Evolutionary conservation across 2,888 invertebrate species (phyloP), one percentile per base, ranked within the genome.

Genomic region (Campopleginae sp.): DNA sequence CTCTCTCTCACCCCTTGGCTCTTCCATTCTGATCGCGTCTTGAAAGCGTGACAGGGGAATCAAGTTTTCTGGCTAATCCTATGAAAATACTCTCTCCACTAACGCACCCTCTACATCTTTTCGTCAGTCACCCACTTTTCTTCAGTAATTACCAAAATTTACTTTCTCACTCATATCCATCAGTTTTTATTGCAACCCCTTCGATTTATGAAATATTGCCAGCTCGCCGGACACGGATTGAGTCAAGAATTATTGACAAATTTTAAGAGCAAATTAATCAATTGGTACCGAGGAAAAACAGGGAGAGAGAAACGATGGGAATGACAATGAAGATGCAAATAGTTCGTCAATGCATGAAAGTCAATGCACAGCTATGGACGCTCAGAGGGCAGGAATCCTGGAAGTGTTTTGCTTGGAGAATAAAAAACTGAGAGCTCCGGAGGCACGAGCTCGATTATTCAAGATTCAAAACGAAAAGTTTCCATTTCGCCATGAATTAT

Each of bases 141-240:
- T 90, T 90, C 89, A 91, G 90, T 92, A 91, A 92, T 92, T 93
- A 92, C 27, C 58, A 27, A 58, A 91, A 89, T 76, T 72, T 80
- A 72, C 33, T 51, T 58, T 14, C 27, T 46, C 44, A 19, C 2
- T 31, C 44, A 2, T 33, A 7, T 66, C 12, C 78, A 54, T 38
- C 7, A 44, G 71, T 65, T 72, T 61, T 19, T 88, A 27, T 27
- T 63, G 48, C 88, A 17, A 46, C 46, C 17, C 17, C 10, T 14
- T 10, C 2, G 3, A 46, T 46, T 17, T 46, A 17, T 17, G 4
- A 46, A 46, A 46, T 12, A 46, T 46, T 46, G 14, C 3, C 14
- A 46, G 46, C 14, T 2, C 44, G 14, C n/a, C n/a, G 5, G n/a
- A 4, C n/a, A 4, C 1, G n/a, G n/a, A 3, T 4, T 4, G 12